Evolutionary conservation across 2,113 vertebrate species (phyloP), one percentile per base, ranked within the genome.

Genomic region (Parus major): DNA sequence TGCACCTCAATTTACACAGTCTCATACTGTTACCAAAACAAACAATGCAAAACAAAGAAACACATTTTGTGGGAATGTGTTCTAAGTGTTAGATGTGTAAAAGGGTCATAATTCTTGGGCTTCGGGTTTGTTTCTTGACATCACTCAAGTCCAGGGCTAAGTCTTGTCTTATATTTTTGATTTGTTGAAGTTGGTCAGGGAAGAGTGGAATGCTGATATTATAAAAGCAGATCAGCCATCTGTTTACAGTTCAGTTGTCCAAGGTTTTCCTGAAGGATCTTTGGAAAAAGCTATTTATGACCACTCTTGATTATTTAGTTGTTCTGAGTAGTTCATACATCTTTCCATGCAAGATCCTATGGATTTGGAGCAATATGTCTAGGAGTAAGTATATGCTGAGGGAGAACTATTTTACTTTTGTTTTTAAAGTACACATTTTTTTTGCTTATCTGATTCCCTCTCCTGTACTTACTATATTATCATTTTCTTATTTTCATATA

Each of bases 361-460:
- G 33, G 25, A 44, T 90, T 59, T 84, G 35, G 25, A 82, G 8
- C 46, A 44, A 0, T 44, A 3, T 36, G 9, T 49, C 15, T 52
- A 12, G 35, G 64, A 46, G 28, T 9, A 60, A 60, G 10, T 7
- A 2, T 44, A 28, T 21, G 27, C 36, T 57, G 24, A 29, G 23
- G 17, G 19, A 88, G 33, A 52, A 47, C 8, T 39, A 8, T 50
- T 70, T 25, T 63, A 33, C 7, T 56, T 10, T 4, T 15, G 31
- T 24, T 33, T 50, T 12, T 56, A 14, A 57, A 66, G 6, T 35
- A 65, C 49, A 25, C 18, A 22, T 0, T 8, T 31, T 39, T 57
- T 35, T 57, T 86, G 14, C 5, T 55, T 16, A 12, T 69, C 65
- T 0, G 0, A 5, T 75, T 90, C 14, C 8, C 1, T 2, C 6